Percentiles rank a stretch among this genome's conserved stretches.
These are phyloP conservation scores for Morone chrysops DNA, from an alignment of 2,113 vertebrate genomes.

Conservation along the genomic window DNA sequence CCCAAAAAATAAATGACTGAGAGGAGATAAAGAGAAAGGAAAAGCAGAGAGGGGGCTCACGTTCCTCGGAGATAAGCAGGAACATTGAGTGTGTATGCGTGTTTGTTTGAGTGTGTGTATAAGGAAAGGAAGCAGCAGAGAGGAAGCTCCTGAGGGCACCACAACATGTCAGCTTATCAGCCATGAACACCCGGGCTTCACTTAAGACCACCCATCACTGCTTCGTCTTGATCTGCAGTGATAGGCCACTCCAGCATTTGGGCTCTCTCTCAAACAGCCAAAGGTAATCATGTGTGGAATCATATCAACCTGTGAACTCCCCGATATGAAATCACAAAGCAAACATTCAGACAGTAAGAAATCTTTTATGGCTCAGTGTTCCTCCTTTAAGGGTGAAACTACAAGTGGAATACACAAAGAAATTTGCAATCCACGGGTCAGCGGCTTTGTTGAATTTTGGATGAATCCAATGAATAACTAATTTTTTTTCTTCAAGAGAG, in stretches of 20 bases:
- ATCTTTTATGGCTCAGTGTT: slow-evolving; percentile 20
- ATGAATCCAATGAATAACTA: slow-evolving; percentile 62
- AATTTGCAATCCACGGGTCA: slow-evolving; percentile 45
- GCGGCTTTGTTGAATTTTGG: slow-evolving; percentile 51
- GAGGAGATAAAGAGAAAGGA: slow-evolving; percentile 74
- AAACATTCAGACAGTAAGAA: slow-evolving; percentile 7
- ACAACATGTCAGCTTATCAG: slow-evolving; percentile 69
- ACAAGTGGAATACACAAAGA: background rate
- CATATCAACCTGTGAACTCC: slow-evolving; percentile 44
- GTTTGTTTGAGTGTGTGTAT: slow-evolving; percentile 13
- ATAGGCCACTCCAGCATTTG: slow-evolving; percentile 41
- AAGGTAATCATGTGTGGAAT: slow-evolving; percentile 49
- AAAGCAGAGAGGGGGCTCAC: slow-evolving; percentile 61
- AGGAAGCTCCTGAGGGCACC: slow-evolving; percentile 63
- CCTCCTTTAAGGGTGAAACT: slow-evolving; percentile 14
- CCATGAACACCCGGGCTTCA: slow-evolving; percentile 66
- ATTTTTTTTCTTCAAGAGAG: slow-evolving; percentile 47
- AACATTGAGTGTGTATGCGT: slow-evolving; percentile 31
- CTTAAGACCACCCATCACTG: slow-evolving; percentile 67
- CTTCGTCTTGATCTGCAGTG: slow-evolving; percentile 53
- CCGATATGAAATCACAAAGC: slow-evolving; percentile 29
- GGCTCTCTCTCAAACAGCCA: slow-evolving; percentile 44
- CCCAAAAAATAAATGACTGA: slow-evolving; percentile 78
- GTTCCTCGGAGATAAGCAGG: slow-evolving; percentile 69
- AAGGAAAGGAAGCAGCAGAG: slow-evolving; percentile 38